These are phyloP conservation scores for Bradynema listronoti DNA, from an alignment of 1,140 invertebrate species.

Conservation along the genomic window DNA sequence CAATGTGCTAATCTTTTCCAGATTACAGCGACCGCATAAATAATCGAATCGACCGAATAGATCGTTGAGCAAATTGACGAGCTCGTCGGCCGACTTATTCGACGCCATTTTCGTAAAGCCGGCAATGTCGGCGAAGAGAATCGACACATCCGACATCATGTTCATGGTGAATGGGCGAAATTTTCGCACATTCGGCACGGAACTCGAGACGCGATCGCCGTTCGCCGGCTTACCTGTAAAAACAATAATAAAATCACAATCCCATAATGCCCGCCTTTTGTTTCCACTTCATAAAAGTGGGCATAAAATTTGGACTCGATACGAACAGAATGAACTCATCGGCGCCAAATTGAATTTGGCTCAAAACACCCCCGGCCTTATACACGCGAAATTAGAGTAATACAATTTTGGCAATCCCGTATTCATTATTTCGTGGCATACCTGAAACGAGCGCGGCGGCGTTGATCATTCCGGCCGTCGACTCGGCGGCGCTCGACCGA, in stretches of 20 bases:
- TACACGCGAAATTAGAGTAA: too few species aligned
- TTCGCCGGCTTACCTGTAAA: conserved; percentile 17
- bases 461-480: conserved; percentile 32
- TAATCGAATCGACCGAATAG: conserved; percentile 91
- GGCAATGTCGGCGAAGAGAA: conserved; percentile 83
- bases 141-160: conserved; percentile 67
- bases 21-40: conserved; percentile 66
- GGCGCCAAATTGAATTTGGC: too few species aligned
- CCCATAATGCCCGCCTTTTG: too few species aligned
- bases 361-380: too few species aligned
- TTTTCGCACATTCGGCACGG: conserved; percentile 61
- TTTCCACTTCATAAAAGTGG: too few species aligned
- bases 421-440: too few species aligned
- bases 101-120: conserved; percentile 95
- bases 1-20: conserved; percentile 66
- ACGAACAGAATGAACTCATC: too few species aligned
- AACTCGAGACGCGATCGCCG: conserved; percentile 16
- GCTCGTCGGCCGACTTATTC: conserved; percentile 70
- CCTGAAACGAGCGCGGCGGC: too few species aligned
- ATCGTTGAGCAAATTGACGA: conserved; percentile 85
- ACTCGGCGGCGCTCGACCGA: conserved; percentile 34
- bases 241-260: neutral
- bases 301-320: too few species aligned
- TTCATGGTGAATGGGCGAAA: conserved; percentile 91
- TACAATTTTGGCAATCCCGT: too few species aligned